Evolutionary conservation across 2,888 invertebrate genomes (phyloP).

Genomic region (Hydroisotoma schaefferi): DNA sequence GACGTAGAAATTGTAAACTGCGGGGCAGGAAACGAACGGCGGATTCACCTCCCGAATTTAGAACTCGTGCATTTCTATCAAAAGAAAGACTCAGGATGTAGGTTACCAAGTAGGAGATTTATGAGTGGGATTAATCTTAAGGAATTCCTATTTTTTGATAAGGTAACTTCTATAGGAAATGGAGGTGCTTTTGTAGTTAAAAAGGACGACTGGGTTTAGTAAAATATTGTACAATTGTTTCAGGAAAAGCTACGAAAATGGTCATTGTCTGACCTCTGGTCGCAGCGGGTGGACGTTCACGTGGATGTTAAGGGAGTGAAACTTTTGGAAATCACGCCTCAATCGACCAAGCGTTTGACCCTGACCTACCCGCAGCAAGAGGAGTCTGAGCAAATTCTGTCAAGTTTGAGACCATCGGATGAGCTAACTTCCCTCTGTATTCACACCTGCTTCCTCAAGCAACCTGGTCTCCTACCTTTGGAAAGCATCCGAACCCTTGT

Average conservation of each 20-base stretch:
- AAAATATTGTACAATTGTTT: too few species aligned
- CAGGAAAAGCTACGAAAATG: background rate
- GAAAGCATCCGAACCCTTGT: background rate
- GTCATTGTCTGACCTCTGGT: background rate
- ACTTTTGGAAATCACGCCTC: background rate
- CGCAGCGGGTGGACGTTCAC: background rate
- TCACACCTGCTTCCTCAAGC: background rate
- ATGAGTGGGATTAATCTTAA: background rate
- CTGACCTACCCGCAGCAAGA: background rate
- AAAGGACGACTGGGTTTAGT: too few species aligned
- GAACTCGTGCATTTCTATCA: background rate
- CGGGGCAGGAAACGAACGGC: background rate
- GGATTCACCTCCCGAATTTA: slow-evolving; percentile 2
- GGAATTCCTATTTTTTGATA: slow-evolving; percentile 13
- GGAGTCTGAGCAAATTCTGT: background rate
- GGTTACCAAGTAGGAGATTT: background rate
- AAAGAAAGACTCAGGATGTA: background rate
- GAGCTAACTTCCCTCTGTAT: background rate
- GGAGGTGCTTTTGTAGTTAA: too few species aligned
- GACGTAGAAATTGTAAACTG: slow-evolving; percentile 2
- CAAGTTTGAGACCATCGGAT: background rate
- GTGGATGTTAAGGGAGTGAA: slow-evolving; percentile 4
- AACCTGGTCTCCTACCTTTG: background rate
- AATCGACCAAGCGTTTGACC: background rate
- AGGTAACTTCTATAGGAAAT: background rate